Evolutionary conservation across 2,888 invertebrate genomes (phyloP).

Genomic region (Agrenia bidenticulata): DNA sequence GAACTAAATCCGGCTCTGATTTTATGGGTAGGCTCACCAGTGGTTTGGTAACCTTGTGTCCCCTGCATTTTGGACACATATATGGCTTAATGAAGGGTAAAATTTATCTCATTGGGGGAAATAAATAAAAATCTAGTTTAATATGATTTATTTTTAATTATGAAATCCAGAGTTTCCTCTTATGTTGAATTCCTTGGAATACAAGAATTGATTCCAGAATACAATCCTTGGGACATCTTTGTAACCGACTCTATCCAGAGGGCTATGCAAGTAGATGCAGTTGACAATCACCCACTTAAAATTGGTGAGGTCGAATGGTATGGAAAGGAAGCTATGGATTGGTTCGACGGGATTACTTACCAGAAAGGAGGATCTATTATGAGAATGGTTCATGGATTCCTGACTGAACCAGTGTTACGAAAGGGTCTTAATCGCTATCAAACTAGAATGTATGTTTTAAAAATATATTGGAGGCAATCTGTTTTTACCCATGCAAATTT

Average conservation of each 20-base stretch:
- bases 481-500: too few species aligned
- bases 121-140: background rate
- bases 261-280: conserved; percentile 23
- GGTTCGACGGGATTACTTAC: conserved; percentile 34
- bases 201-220: conserved; percentile 30
- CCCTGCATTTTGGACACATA: conserved; percentile 28
- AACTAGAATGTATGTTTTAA: conserved; percentile 14
- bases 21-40: conserved; percentile 11
- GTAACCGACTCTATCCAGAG: conserved; percentile 19
- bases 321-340: conserved; percentile 28
- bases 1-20: too few species aligned
- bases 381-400: conserved; percentile 32
- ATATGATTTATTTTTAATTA: background rate
- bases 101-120: background rate
- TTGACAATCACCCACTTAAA: conserved; percentile 26
- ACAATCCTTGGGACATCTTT: conserved; percentile 27
- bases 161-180: conserved; percentile 11
- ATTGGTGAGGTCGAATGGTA: conserved; percentile 31
- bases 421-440: conserved; percentile 23
- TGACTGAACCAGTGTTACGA: conserved; percentile 19
- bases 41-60: conserved; percentile 33
- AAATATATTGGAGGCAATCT: background rate
- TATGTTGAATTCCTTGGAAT: conserved; percentile 29
- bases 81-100: conserved; percentile 32
- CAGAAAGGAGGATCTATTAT: conserved; percentile 31